phyloP scores from a whole-genome alignment of 2,888 invertebrate genomes.

The Microchrysa polita region DNA sequence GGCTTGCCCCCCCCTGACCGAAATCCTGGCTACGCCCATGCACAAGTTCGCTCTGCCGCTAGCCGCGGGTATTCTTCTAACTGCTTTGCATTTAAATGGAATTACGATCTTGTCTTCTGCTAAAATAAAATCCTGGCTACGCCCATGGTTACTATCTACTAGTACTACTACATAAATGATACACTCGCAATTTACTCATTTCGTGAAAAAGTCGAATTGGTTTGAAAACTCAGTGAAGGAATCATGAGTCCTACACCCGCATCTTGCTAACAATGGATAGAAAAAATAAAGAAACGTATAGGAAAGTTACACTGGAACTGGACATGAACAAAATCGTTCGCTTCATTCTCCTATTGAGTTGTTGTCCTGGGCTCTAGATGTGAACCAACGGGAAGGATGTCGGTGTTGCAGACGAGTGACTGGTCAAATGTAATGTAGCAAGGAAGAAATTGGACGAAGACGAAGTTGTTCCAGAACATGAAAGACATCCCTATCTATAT shows the following conservation, averaged over 20 bases:
- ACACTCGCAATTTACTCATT: constrained; percentile 20
- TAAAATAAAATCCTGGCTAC: too few relatives aligned
- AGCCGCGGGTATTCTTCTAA: too few relatives aligned
- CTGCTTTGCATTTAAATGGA: too few relatives aligned
- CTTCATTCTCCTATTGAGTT: constrained; percentile 10
- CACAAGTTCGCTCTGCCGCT: too few relatives aligned
- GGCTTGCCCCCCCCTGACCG: too few relatives aligned
- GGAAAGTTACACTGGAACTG: not conserved
- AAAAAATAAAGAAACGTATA: not conserved
- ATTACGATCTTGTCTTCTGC: too few relatives aligned
- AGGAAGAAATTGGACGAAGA: not conserved
- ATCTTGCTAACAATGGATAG: constrained; percentile 25
- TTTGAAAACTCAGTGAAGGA: constrained; percentile 31
- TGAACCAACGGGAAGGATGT: not conserved
- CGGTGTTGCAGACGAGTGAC: not conserved
- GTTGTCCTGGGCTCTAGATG: not conserved
- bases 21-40: too few relatives aligned
- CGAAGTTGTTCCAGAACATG: not conserved
- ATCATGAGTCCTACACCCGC: constrained; percentile 37
- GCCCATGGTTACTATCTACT: too few relatives aligned
- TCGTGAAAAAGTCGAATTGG: not conserved
- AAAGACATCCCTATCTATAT: not conserved
- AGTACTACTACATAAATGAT: not conserved
- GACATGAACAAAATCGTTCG: constrained; percentile 7
- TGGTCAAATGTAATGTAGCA: not conserved